Percentiles rank a stretch among this genome's conserved stretches.
Evolutionary conservation across 2,888 invertebrate species (phyloP).

Genomic region (Limnephilus rhombicus): DNA sequence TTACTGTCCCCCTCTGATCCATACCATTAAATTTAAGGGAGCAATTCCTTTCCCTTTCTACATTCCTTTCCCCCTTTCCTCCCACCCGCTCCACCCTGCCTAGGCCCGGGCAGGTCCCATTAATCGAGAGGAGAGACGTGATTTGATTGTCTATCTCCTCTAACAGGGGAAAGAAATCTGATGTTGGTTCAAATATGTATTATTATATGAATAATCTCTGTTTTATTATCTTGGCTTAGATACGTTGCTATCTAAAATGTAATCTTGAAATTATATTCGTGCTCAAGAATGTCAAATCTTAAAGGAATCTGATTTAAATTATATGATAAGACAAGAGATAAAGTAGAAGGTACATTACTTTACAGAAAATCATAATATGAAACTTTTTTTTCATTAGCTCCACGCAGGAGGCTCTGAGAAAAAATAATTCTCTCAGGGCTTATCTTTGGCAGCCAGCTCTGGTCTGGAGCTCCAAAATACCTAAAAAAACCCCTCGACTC

Average conservation of each 20-base stretch:
- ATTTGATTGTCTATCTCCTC: slow-evolving; percentile 12
- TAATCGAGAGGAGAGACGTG: not conserved
- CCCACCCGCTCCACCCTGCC: not conserved
- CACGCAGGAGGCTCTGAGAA: too few species aligned
- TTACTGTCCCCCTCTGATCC: slow-evolving; percentile 20
- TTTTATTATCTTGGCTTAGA: not conserved
- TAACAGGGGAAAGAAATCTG: not conserved
- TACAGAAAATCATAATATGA: too few species aligned
- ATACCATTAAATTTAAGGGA: slow-evolving; percentile 22
- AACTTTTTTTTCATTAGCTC: too few species aligned
- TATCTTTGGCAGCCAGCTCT: too few species aligned
- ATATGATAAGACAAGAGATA: too few species aligned
- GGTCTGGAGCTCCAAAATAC: too few species aligned
- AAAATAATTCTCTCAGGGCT: too few species aligned
- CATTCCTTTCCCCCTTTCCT: not conserved
- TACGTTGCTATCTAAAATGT: not conserved
- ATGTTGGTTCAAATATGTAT: not conserved
- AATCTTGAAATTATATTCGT: not conserved
- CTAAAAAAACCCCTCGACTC: too few species aligned
- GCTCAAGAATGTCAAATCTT: not conserved
- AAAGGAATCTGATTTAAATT: too few species aligned
- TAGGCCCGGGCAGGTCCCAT: not conserved
- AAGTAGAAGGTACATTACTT: too few species aligned
- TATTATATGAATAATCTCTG: not conserved
- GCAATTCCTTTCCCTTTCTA: not conserved